phyloP scores from a whole-genome alignment of 2,797 vertebrate species.

The Hipposideros larvatus region DNA sequence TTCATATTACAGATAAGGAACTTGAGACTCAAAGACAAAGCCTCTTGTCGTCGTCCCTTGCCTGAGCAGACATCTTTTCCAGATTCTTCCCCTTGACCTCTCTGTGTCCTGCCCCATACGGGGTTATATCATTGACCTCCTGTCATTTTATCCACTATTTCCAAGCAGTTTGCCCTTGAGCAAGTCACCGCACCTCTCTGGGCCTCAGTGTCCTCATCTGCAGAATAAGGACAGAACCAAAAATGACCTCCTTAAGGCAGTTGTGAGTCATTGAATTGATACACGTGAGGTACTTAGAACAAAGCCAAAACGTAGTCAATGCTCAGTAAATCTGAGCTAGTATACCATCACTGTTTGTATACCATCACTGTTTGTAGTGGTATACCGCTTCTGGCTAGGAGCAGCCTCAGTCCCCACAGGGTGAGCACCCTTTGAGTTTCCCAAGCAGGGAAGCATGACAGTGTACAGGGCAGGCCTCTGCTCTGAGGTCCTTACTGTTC shows the following conservation, averaged over 20 bases:
- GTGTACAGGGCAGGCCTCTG: fast-evolving
- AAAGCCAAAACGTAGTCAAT: background rate
- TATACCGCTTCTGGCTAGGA: background rate
- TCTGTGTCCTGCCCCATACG: background rate
- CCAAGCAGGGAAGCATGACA: too few relatives aligned
- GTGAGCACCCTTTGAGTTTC: background rate
- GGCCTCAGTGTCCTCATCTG: background rate
- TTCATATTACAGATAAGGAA: background rate
- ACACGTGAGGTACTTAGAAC: too few relatives aligned
- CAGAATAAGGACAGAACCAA: background rate
- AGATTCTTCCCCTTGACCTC: background rate
- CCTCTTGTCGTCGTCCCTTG: background rate
- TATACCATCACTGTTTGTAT: too few relatives aligned
- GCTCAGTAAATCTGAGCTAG: background rate
- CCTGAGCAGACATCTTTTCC: background rate
- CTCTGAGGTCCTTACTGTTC: background rate
- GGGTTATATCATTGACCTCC: background rate
- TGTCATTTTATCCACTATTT: background rate
- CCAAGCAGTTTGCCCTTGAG: background rate
- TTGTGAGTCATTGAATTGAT: background rate
- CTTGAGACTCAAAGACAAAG: background rate
- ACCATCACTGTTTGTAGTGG: background rate
- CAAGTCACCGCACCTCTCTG: background rate
- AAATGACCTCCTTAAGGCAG: background rate
- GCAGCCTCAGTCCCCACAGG: background rate